A percentile compares a stretch with the other conserved stretches of the same genome.
Conservation (phyloP, 2,888 invertebrate species). For the Agriotes lineatus region DNA sequence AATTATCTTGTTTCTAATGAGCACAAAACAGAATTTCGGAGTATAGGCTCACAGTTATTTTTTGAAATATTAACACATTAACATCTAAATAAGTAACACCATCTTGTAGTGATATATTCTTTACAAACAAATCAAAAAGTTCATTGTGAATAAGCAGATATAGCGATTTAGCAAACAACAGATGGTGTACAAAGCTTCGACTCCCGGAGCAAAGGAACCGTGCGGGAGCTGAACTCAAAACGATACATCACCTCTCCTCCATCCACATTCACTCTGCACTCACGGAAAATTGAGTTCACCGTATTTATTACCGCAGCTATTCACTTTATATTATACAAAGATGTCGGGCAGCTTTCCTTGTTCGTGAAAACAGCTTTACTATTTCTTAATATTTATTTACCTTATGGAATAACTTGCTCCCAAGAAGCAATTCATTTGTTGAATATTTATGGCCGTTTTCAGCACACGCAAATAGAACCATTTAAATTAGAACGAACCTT, state of each 20-base stretch:
- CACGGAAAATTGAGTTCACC: constrained; percentile 62
- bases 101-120: neutral
- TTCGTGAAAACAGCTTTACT: no score
- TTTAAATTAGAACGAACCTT: no score
- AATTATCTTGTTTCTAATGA: no score
- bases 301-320: constrained; percentile 61
- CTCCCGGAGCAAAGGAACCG: constrained; percentile 55
- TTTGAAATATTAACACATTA: no score
- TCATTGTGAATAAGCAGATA: constrained; percentile 40
- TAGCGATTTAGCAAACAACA: constrained; percentile 59
- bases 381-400: no score
- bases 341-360: constrained; percentile 46
- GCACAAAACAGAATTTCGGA: no score
- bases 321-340: constrained; percentile 58
- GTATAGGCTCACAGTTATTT: no score
- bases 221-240: constrained; percentile 55
- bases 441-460: no score
- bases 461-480: no score
- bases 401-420: no score
- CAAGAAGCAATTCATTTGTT: no score
- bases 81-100: neutral
- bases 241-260: constrained; percentile 58
- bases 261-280: constrained; percentile 56
- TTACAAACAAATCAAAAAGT: neutral
- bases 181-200: constrained; percentile 58